A percentile compares a stretch with the other conserved stretches of the same genome.
These are phyloP conservation scores for Amphilophus citrinellus DNA, from an alignment of 2,113 vertebrate genomes.

Conservation along the genomic window DNA sequence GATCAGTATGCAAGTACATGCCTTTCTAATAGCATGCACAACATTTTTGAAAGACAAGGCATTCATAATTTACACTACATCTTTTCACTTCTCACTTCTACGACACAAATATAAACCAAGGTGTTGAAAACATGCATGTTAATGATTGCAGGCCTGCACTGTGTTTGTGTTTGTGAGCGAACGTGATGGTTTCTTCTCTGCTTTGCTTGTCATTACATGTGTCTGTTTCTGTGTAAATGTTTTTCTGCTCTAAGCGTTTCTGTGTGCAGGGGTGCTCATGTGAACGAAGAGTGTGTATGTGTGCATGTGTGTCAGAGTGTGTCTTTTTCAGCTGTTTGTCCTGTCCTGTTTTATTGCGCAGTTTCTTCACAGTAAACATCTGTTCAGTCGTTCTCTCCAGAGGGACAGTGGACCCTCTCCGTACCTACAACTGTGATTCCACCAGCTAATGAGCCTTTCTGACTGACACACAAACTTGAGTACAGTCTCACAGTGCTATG, in stretches of 20 bases:
- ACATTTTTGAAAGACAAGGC: background rate
- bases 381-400: slow-evolving; percentile 50
- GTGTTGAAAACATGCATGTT: background rate
- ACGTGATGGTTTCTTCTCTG: background rate
- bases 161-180: background rate
- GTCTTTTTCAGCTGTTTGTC: slow-evolving; percentile 36
- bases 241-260: background rate
- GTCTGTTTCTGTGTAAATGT: slow-evolving; percentile 1
- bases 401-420: slow-evolving; percentile 55
- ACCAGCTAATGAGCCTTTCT: slow-evolving; percentile 69
- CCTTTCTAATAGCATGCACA: no score
- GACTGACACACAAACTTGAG: slow-evolving; percentile 28
- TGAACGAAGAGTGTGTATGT: slow-evolving; percentile 1
- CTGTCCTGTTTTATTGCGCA: slow-evolving; percentile 28
- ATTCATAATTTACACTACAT: background rate
- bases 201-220: slow-evolving; percentile 11
- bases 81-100: background rate
- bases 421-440: slow-evolving; percentile 58
- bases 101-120: background rate
- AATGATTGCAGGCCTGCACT: background rate
- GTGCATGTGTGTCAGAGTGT: slow-evolving; percentile 15
- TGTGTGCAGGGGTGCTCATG: background rate
- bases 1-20: background rate
- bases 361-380: slow-evolving; percentile 59
- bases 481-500: background rate